These are phyloP conservation scores for Lucinisca nassula DNA, from an alignment of 2,888 invertebrate genomes.

Conservation along the genomic window DNA sequence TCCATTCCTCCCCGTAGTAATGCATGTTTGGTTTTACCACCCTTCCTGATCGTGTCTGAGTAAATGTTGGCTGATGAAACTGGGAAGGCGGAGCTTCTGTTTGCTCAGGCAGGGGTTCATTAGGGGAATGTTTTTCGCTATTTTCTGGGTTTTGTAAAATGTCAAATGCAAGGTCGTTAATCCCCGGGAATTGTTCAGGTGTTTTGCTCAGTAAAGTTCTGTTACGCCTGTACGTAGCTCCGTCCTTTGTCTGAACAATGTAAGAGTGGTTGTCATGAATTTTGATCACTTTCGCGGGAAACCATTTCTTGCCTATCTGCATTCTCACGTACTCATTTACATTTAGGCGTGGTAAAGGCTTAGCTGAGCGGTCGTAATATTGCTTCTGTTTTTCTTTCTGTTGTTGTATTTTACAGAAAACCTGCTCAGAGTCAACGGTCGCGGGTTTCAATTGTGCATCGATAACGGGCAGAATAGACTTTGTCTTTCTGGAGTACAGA, in stretches of 20 bases:
- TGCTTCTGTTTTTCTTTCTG: neutral
- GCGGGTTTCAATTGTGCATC: neutral
- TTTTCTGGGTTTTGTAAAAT: neutral
- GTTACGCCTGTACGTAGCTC: slow-evolving; percentile 1
- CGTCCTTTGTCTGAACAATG: neutral
- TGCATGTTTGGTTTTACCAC: neutral
- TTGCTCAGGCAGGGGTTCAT: neutral
- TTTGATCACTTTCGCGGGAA: neutral
- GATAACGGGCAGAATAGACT: neutral
- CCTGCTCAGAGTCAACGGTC: neutral
- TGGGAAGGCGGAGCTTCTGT: neutral
- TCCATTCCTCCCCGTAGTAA: neutral
- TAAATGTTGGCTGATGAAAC: no score
- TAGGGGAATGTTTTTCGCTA: neutral
- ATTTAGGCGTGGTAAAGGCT: neutral
- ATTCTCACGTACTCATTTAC: neutral
- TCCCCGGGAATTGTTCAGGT: neutral
- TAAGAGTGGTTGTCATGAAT: neutral
- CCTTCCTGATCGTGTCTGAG: neutral
- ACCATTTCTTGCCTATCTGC: neutral
- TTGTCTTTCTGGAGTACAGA: neutral
- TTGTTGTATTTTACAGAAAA: neutral
- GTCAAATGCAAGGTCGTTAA: neutral
- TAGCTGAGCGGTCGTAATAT: neutral
- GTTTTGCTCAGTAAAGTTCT: no score